Base-by-base conservation (phyloP, 35 echinoderm and acorn worm genomes). In the Ophiothrix spiculata region DNA sequence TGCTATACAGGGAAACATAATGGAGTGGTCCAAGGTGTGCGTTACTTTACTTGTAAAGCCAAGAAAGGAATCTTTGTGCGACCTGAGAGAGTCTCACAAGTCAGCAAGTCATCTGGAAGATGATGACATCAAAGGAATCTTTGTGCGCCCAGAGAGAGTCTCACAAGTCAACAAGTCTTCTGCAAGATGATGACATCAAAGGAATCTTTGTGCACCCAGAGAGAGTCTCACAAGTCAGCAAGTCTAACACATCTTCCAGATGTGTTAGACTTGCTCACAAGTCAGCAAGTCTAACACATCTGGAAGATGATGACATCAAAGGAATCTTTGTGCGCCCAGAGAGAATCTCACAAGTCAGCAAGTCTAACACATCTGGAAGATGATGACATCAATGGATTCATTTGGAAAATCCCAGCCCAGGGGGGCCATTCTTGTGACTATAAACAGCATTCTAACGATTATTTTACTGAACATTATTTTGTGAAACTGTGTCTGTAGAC, bases 1-100 rank as follows among this genome's bases (percentile, higher is more conserved):
- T n/a, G n/a, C n/a, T n/a, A n/a, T n/a, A n/a, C 75, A 87, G 85
- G 85, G 1, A 87, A 87, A 21, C 75, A 87, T 75, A 87, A 87
- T 87, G 85, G 85, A 25, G 45, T 75, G 36, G 85, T 87, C 23
- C 40, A 87, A 34, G 85, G 85, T 56, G 85, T 87, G 0, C 40
- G 76, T 23, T 87, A 87, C 76, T 87, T 87, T 41, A 77, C 39
- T 35, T 87, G 85, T 35, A 40, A 31, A 54, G 38, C 85, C 75
- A 87, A 87, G 75, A 74, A 75, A 78, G 85, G 85, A 28, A 40
- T 87, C 21, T 87, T 87, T 38, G 45, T 87, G 16, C 76, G 85
- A 77, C 75, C 85, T 16, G 85, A 87, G 29, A 69, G 60, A 69
- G 6, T 69, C 29, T 15, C 60, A 4, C 60, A 69, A 69, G 60